A percentile compares a stretch with the other conserved stretches of the same genome.
These are phyloP conservation scores for Galago senegalensis DNA, from an alignment of 2,797 vertebrate genomes.

Conservation along the genomic window DNA sequence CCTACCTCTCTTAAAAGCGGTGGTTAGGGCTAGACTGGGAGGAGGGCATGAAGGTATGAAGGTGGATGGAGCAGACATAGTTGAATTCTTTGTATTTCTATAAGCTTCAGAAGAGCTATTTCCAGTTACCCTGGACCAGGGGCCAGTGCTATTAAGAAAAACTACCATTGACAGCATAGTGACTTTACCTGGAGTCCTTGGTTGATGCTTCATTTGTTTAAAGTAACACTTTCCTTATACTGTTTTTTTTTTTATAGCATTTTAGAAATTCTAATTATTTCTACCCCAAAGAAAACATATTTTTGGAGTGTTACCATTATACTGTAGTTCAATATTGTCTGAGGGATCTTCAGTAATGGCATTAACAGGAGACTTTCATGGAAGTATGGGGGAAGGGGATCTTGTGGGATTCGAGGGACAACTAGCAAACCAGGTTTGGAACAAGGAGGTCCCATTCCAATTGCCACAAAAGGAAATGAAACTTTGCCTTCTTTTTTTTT, in stretches of 20 bases:
- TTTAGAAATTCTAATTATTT: slow-evolving; percentile 38
- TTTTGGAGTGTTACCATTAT: not conserved
- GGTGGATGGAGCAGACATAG: not conserved
- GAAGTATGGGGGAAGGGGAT: not conserved
- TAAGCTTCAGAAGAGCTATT: not conserved
- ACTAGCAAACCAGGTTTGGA: not conserved
- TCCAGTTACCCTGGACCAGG: not conserved
- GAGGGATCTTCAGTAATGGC: not conserved
- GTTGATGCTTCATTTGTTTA: slow-evolving; percentile 26
- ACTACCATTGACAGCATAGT: not conserved
- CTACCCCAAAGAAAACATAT: not conserved
- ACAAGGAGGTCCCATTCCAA: not conserved
- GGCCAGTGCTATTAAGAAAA: not conserved
- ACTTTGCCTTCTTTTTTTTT: not conserved
- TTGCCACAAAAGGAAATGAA: slow-evolving; percentile 12
- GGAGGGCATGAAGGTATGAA: not conserved
- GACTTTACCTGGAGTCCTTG: not conserved
- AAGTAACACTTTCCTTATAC: not conserved
- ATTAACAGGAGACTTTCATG: not conserved
- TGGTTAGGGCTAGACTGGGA: not conserved
- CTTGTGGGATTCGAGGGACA: not conserved
- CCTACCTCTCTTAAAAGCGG: not conserved
- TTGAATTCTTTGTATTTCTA: not conserved
- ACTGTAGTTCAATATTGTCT: not conserved
- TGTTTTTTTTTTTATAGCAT: not conserved